Base-by-base conservation (phyloP, 2,888 invertebrate genomes). In the Podabrus alpinus region DNA sequence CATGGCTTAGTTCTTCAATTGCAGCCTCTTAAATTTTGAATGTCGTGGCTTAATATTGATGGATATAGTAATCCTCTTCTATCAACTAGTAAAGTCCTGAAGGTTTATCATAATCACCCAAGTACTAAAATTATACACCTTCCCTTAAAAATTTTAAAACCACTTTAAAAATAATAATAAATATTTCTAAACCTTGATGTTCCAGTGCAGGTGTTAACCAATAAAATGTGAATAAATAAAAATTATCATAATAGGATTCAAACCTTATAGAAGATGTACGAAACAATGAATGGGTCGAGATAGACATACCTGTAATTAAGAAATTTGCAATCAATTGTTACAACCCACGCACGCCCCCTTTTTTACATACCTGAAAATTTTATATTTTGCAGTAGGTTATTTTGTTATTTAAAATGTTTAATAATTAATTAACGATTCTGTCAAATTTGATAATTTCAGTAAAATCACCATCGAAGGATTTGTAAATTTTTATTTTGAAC, bases 281-380 rank as follows among this genome's bases (percentile, higher is more conserved):
- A 64, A 29, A 64, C 62, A 64, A 64, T 64, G 62, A 64, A 64
- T 64, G 19, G 62, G 19, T 7, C 62, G 13, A 19, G 9, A 64
- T 64, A 64, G n/a, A 19, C 21, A 21, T 21, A 64, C 62, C 17
- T 64, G 15, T 61, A 45, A 64, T 64, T 64, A 64, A 64, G 21
- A 64, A 64, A 64, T n/a, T 64, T 19, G 62, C 21, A 64, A 17
- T 64, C 62, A 64, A 64, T 64, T 64, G 62, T 64, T 64, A 19
- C 62, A 64, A 16, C 62, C 62, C 62, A 64, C 62, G n/a, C 45
- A 13, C 45, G 45, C 45, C 45, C 2, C 13, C n/a, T n/a, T 45
- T 45, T 45, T 45, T 45, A 9, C 45, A 45, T 45, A 29, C 45
- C 45, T 45, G 45, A 13, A 45, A 45, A 45, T n/a, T 45, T 45